These are phyloP conservation scores for Dipodomys ordii DNA, from an alignment of 2,113 vertebrate genomes.

Conservation along the genomic window DNA sequence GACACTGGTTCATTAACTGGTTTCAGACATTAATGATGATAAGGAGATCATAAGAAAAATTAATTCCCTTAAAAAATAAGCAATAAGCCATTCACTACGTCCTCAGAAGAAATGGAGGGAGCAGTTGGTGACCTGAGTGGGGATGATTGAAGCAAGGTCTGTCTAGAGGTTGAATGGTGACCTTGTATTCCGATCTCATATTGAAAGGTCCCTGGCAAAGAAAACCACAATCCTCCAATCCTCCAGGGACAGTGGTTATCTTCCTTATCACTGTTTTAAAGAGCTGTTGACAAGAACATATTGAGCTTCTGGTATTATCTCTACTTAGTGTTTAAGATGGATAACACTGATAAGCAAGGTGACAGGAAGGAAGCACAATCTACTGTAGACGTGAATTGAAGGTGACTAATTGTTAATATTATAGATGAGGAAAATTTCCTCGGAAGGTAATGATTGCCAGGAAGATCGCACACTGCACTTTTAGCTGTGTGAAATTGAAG, in stretches of 20 bases:
- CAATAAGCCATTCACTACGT: slow-evolving; percentile 36
- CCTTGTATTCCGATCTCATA: neutral
- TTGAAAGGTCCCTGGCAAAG: neutral
- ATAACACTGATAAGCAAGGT: neutral
- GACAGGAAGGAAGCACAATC: neutral
- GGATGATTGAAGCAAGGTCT: slow-evolving; percentile 62
- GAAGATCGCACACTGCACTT: neutral
- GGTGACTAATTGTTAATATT: neutral
- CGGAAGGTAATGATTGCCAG: neutral
- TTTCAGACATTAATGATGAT: slow-evolving; percentile 55
- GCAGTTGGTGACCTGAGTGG: slow-evolving; percentile 52
- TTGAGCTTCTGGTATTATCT: neutral
- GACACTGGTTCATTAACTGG: slow-evolving; percentile 39
- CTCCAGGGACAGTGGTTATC: neutral
- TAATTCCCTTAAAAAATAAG: slow-evolving; percentile 43
- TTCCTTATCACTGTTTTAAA: neutral
- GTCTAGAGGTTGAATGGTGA: slow-evolving; percentile 64
- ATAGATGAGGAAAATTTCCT: neutral
- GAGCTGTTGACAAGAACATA: neutral
- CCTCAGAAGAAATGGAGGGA: slow-evolving; percentile 42
- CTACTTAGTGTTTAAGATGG: neutral
- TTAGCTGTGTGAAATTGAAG: slow-evolving; percentile 9
- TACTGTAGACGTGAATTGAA: neutral
- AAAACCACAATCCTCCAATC: slow-evolving; percentile 32
- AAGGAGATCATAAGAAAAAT: slow-evolving; percentile 51